Percentiles rank a stretch among this genome's conserved stretches.
Conservation (phyloP, 2,888 invertebrate genomes). For the Scaeva pyrastri region DNA sequence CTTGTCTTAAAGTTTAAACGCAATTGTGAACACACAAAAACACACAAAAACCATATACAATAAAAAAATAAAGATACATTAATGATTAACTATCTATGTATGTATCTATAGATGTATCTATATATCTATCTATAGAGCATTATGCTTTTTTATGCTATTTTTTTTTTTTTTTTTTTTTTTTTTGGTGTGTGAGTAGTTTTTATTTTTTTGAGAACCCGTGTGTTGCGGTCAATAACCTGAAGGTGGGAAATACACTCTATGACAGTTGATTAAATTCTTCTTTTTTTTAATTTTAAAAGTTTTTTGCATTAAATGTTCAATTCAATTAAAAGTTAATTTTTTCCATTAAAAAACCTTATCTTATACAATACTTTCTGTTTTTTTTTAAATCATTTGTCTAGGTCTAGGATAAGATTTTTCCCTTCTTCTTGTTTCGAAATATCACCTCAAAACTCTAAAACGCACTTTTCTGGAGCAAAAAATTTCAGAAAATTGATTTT, state of each 20-base stretch:
- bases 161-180: constrained; percentile 8
- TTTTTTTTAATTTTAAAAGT: neutral
- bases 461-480: too few relatives aligned
- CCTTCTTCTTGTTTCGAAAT: too few relatives aligned
- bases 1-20: constrained; percentile 46
- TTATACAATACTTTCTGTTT: too few relatives aligned
- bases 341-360: too few relatives aligned
- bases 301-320: too few relatives aligned
- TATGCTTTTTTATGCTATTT: constrained; percentile 24
- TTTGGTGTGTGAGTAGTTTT: neutral
- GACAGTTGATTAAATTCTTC: neutral
- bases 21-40: constrained; percentile 48
- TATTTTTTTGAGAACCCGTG: constrained; percentile 23
- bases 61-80: constrained; percentile 26
- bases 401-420: too few relatives aligned
- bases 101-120: too few relatives aligned
- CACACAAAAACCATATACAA: neutral
- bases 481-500: too few relatives aligned
- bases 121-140: constrained; percentile 43
- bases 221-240: constrained; percentile 53
- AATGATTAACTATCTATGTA: constrained; percentile 7
- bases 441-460: too few relatives aligned
- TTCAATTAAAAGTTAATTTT: too few relatives aligned
- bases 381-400: too few relatives aligned
- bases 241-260: constrained; percentile 1